Base-by-base conservation (phyloP, 2,113 vertebrate genomes). In the Misgurnus mizolepis region DNA sequence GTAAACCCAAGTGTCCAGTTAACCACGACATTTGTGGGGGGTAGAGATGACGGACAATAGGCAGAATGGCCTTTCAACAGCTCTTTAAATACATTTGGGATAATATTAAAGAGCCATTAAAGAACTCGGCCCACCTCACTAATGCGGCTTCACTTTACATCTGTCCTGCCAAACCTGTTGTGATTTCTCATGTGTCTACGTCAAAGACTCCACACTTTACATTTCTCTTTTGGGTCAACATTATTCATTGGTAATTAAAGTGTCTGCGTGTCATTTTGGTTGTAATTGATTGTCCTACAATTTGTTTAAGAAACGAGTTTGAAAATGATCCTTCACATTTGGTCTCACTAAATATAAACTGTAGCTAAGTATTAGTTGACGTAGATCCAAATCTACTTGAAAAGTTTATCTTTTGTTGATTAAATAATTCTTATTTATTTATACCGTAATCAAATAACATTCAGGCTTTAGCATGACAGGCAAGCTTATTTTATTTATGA, bases 41-140 rank as follows among this genome's bases (percentile, higher is more conserved):
- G 66, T 61, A 72, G 40, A 67, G 65, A 65, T 73, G 67, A 72
- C 18, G 47, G 67, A 80, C 73, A 80, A 60, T 70, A 43, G 50
- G 14, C 53, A 56, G 50, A 75, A 68, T 67, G 49, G 39, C 61
- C 17, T 71, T 81, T 84, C 78, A 71, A 58, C 78, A 66, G 45
- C 74, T 73, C 74, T 84, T 58, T 75, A 84, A 78, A 81, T 81
- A 84, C 73, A 72, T 60, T 55, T 7, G 40, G 65, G 61, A 78
- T 81, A 43, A 78, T 56, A 73, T 56, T 72, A 70, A 78, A 72
- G 61, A 62, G 67, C 61, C 60, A 58, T 55, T 80, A 80, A 77
- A 84, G 62, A 53, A 34, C 62, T 77, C 67, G 49, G 9, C 50
- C 64, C 56, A 53, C 55, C 60, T 69, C 62, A 64, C 22, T 58